Conservation (phyloP, 2,888 invertebrate species). For the Tenthredo mesomela region DNA sequence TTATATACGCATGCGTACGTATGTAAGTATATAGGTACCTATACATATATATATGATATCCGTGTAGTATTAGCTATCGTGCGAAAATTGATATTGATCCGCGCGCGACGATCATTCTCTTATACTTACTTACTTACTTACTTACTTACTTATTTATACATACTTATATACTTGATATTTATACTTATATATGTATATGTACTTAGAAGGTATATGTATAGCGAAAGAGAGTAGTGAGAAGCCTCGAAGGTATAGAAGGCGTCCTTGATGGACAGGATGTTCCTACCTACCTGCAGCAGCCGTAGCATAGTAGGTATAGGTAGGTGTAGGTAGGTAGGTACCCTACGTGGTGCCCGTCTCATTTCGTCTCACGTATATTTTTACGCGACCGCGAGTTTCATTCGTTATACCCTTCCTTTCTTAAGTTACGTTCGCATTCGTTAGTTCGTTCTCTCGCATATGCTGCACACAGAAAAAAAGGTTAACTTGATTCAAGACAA, state of each 20-base stretch:
- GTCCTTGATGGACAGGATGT: conserved; percentile 74
- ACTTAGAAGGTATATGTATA: not conserved
- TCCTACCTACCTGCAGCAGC: conserved; percentile 69
- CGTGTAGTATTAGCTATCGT: not conserved
- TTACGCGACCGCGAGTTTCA: too few species aligned
- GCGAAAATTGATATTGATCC: conserved; percentile 5
- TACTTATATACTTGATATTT: not conserved
- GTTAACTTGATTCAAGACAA: too few species aligned
- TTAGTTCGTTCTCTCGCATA: too few species aligned
- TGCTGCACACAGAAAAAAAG: too few species aligned
- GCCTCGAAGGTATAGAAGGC: conserved; percentile 64
- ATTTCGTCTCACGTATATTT: too few species aligned
- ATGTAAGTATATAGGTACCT: not conserved
- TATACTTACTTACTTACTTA: too few species aligned
- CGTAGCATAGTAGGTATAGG: too few species aligned
- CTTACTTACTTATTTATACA: too few species aligned
- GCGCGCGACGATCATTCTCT: not conserved
- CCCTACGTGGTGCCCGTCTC: not conserved
- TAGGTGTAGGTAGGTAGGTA: not conserved
- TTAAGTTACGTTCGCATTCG: too few species aligned
- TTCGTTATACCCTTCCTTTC: too few species aligned
- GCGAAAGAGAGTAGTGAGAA: conserved; percentile 4
- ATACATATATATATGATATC: not conserved
- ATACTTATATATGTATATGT: conserved; percentile 1
- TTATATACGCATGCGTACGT: too few species aligned